Evolutionary conservation across 2,797 vertebrate genomes (phyloP).

Genomic region (Pseudochirops corinnae): DNA sequence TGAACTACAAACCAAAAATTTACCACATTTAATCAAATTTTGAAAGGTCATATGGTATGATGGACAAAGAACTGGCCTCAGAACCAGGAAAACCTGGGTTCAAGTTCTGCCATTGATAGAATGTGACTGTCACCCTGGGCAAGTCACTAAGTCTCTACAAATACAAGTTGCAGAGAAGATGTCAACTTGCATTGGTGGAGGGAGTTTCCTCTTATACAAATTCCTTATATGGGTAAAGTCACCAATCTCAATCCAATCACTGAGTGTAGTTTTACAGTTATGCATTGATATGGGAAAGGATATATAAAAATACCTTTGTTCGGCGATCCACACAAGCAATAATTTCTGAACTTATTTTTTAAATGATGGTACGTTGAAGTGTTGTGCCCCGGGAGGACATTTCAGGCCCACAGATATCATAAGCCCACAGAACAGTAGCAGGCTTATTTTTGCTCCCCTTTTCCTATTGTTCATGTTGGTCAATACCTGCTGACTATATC

Average conservation of each 20-base stretch:
- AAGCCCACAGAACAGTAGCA: not conserved
- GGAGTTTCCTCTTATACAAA: not conserved
- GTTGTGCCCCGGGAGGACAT: not conserved
- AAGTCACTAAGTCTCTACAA: not conserved
- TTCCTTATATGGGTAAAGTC: not conserved
- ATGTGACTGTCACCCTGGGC: not conserved
- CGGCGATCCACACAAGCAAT: not conserved
- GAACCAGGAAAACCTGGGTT: not conserved
- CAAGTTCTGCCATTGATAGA: not conserved
- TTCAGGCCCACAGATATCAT: not conserved
- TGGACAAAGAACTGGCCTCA: not conserved
- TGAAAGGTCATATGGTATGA: not conserved
- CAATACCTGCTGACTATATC: not conserved
- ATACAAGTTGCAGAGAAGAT: not conserved
- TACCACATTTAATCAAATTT: slow-evolving; percentile 10
- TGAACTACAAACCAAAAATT: slow-evolving; percentile 37
- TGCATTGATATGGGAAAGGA: slow-evolving; percentile 41
- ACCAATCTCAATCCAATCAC: not conserved
- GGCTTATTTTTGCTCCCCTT: not conserved
- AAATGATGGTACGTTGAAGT: not conserved
- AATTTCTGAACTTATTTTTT: not conserved
- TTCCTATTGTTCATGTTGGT: not conserved
- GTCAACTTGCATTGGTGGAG: not conserved
- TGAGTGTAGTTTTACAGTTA: slow-evolving; percentile 29
- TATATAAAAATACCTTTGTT: not conserved